Percentiles rank a stretch among this genome's conserved stretches.
phyloP scores from a whole-genome alignment of 1,140 invertebrate genomes.

The Anastrepha ludens region DNA sequence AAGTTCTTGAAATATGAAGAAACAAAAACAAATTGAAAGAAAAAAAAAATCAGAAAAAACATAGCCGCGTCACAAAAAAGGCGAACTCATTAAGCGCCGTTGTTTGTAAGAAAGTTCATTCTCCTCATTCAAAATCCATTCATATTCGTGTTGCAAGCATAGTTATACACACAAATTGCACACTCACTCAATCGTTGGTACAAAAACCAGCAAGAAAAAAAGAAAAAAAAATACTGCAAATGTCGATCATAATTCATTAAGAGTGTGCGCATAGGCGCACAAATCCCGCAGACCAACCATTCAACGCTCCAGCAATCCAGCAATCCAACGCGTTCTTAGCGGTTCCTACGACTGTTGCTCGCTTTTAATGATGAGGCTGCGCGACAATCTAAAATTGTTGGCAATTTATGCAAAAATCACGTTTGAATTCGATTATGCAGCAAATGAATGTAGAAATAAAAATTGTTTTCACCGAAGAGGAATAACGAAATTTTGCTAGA shows the following conservation, averaged over 20 bases:
- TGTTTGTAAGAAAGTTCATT: background rate
- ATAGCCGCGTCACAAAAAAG: background rate
- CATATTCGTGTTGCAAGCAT: background rate
- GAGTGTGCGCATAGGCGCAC: background rate
- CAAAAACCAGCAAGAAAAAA: background rate
- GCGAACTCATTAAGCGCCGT: constrained; percentile 41
- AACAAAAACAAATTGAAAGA: background rate
- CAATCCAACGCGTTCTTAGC: background rate
- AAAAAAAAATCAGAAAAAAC: background rate
- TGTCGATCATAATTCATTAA: constrained; percentile 42
- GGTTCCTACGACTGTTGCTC: background rate
- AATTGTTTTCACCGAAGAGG: background rate
- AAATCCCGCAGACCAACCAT: background rate
- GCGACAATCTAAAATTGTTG: constrained; percentile 45
- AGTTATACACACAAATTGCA: background rate
- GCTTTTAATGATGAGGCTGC: constrained; percentile 3
- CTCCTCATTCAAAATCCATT: background rate
- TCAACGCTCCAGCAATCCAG: background rate
- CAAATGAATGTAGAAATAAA: constrained; percentile 17
- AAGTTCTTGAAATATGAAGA: background rate
- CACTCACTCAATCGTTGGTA: background rate
- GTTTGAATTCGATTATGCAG: constrained; percentile 52
- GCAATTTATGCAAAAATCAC: constrained; percentile 56
- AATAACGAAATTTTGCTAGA: background rate
- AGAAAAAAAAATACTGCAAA: background rate